Base-by-base conservation (phyloP, 2,113 vertebrate genomes). In the Xiphophorus couchianus region DNA sequence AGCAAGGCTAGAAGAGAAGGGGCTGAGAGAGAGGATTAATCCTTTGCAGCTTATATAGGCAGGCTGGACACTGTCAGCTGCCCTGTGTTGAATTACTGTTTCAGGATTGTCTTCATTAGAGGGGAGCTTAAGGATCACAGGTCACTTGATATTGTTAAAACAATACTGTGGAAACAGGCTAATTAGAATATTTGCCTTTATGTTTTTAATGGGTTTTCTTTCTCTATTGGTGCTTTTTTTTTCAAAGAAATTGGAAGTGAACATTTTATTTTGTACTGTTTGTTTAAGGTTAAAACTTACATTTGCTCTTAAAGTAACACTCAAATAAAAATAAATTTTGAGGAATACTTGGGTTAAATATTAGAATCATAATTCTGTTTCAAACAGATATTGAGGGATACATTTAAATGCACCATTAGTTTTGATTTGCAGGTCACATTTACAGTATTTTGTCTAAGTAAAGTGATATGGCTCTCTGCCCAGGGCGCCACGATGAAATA, bases 21-120 rank as follows among this genome's bases (percentile, higher is more conserved):
- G 25, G 60, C 30, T 68, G 58, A 30, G 74, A 17, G 81, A 60
- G 77, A 67, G 80, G 85, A 72, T 85, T 90, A 90, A 88, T 90
- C 78, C 82, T 68, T 71, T 78, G 78, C 84, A 86, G 84, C 58
- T 89, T 88, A 90, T 86, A 77, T 70, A 88, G 83, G 77, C 90
- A 93, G 90, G 91, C 91, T 89, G 86, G 87, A 85, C 80, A 75
- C 76, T 83, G 84, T 89, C 83, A 82, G 90, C 89, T 82, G 81
- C 84, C 81, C 79, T 80, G 39, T 76, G 82, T 73, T 69, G 77
- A 76, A 85, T 88, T 48, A 76, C 76, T 87, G 68, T 84, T 84
- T 62, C 75, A 72, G 88, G 88, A 91, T 90, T 86, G 87, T 78
- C 83, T 89, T 90, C 84, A 91, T 91, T 89, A 89, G 88, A 77